Conservation (phyloP, 2,888 invertebrate species). For the Drosophila longiperda region DNA sequence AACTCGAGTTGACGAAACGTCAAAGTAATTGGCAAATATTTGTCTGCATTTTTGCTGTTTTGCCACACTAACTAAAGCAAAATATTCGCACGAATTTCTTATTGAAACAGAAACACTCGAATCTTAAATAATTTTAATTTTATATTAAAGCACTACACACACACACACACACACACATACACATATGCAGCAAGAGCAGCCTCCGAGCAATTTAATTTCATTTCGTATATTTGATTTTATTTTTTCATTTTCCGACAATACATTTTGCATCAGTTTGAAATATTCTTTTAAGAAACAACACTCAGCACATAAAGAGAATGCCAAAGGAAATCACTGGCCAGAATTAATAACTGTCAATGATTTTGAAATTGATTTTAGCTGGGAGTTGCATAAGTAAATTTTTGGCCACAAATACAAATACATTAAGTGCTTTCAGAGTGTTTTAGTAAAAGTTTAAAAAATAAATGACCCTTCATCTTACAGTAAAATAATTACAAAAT, state of each 20-base stretch:
- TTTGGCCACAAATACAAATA: not conserved
- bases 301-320: not conserved
- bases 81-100: not conserved
- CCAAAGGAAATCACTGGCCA: not conserved
- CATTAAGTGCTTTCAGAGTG: not conserved
- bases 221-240: not conserved
- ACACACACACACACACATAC: not conserved
- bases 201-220: not conserved
- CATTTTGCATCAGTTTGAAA: not conserved
- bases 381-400: not conserved
- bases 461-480: not conserved
- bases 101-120: not conserved
- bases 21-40: slow-evolving; percentile 25
- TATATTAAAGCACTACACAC: not conserved
- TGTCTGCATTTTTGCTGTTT: not conserved
- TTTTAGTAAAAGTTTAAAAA: not conserved
- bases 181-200: not conserved
- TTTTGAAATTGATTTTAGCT: not conserved
- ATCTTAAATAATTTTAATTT: not conserved
- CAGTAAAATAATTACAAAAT: too few species aligned
- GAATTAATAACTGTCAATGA: not conserved
- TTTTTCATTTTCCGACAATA: not conserved
- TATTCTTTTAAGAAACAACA: not conserved
- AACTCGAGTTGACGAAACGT: slow-evolving; percentile 45
- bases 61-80: slow-evolving; percentile 8